A percentile compares a stretch with the other conserved stretches of the same genome.
Conservation (phyloP, 2,888 invertebrate genomes). For the Deilephila porcellus region DNA sequence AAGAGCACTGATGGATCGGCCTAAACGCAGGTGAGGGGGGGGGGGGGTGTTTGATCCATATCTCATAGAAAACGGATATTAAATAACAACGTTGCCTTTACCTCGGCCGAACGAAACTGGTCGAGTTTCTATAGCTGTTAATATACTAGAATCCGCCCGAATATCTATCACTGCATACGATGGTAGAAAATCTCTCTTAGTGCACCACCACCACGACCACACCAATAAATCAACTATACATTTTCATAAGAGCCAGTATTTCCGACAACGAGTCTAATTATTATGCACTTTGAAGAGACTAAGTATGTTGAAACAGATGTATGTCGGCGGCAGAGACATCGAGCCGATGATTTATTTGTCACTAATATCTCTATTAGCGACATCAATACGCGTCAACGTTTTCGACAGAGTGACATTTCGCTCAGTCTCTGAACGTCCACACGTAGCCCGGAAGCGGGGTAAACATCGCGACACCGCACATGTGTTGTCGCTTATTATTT, state of each 20-base stretch:
- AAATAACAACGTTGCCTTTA: no score
- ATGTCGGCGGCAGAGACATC: neutral
- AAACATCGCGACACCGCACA: constrained; percentile 24
- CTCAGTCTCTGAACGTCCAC: constrained; percentile 22
- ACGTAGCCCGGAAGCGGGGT: constrained; percentile 15
- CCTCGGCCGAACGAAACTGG: no score
- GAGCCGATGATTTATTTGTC: constrained; percentile 20
- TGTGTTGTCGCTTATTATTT: constrained; percentile 14
- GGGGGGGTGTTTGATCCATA: no score
- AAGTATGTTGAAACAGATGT: neutral
- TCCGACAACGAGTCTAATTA: neutral
- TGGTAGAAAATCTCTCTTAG: no score
- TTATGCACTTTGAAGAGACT: neutral
- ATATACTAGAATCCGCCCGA: no score
- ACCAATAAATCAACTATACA: neutral
- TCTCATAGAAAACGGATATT: no score
- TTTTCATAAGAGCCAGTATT: neutral
- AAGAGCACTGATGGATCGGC: no score
- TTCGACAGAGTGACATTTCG: constrained; percentile 23
- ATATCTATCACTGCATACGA: no score
- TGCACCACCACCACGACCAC: no score
- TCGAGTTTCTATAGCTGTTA: no score
- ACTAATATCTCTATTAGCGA: constrained; percentile 26
- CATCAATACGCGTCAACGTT: constrained; percentile 26
- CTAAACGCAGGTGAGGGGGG: no score